phyloP scores from a whole-genome alignment of 2,888 invertebrate species.

The Leptinotarsa peninsularis region DNA sequence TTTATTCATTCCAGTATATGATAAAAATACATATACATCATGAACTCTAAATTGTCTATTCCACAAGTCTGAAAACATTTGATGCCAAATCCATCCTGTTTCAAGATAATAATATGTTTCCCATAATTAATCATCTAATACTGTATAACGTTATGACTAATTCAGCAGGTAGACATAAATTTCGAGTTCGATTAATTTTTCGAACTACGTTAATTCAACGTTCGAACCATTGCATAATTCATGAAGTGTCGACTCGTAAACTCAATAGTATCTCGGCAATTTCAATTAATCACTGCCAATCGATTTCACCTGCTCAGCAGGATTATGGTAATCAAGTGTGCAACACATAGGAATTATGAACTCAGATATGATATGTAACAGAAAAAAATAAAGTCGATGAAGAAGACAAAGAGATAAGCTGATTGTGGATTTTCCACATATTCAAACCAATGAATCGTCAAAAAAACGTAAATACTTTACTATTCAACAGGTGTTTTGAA shows the following conservation, averaged over 20 bases:
- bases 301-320: conserved; percentile 19
- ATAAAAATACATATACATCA: background rate
- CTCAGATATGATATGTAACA: background rate
- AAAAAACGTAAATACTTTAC: too few species aligned
- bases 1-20: too few species aligned
- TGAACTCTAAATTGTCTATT: background rate
- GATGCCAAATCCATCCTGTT: background rate
- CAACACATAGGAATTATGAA: conserved; percentile 10
- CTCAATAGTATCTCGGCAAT: conserved; percentile 31
- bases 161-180: background rate
- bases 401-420: too few species aligned
- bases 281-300: conserved; percentile 34
- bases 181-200: background rate
- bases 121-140: background rate
- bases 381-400: background rate
- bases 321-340: background rate
- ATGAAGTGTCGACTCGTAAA: conserved; percentile 21
- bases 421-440: too few species aligned
- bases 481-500: too few species aligned
- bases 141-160: background rate
- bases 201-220: conserved; percentile 15
- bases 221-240: conserved; percentile 25
- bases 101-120: background rate
- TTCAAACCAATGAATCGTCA: too few species aligned
- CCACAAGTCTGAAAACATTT: background rate